phyloP scores from a whole-genome alignment of 2,113 vertebrate genomes.

The Oryctolagus cuniculus region mOryCun1.1 NC_091445.1:87911501-87912000 shows the following conservation, averaged over 20 bases:
- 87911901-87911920: background rate
- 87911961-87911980: too few relatives aligned
- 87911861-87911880: background rate
- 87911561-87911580: too few relatives aligned
- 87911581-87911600: too few relatives aligned
- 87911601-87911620: too few relatives aligned
- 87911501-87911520: too few relatives aligned
- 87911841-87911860: background rate
- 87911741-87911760: background rate
- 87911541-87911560: too few relatives aligned
- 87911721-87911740: constrained; percentile 54
- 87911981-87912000: too few relatives aligned
- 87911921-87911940: background rate
- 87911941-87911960: background rate
- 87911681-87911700: too few relatives aligned
- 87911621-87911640: too few relatives aligned
- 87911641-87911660: too few relatives aligned
- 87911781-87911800: background rate
- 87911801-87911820: constrained; percentile 9
- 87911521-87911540: too few relatives aligned
- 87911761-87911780: background rate
- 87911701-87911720: constrained; percentile 5
- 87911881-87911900: constrained; percentile 5
- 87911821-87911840: background rate
- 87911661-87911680: too few relatives aligned